Percentiles rank a stretch among this genome's conserved stretches.
Conservation (phyloP, 2,797 vertebrate genomes). For the Varecia variegata region DNA sequence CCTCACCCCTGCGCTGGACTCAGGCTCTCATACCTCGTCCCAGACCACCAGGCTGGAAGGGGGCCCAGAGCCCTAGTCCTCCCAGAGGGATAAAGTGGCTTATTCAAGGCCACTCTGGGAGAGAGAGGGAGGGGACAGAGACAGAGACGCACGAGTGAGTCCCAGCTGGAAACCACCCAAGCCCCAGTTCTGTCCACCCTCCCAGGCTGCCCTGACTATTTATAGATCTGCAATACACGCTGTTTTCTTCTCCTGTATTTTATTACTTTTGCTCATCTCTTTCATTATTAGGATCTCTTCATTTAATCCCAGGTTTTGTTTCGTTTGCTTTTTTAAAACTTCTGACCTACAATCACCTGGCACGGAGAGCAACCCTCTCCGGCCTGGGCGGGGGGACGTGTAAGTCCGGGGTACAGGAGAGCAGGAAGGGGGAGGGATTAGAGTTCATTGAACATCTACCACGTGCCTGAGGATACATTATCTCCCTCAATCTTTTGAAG, state of each 20-base stretch:
- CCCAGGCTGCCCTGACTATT: background rate
- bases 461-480: background rate
- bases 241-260: background rate
- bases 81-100: background rate
- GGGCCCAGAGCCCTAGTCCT: background rate
- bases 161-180: background rate
- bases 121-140: too few relatives aligned
- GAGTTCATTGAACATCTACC: background rate
- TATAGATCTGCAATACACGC: background rate
- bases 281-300: background rate
- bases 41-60: background rate
- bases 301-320: background rate
- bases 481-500: background rate
- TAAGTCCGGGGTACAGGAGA: too few relatives aligned
- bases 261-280: background rate
- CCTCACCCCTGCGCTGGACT: background rate
- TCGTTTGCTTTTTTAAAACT: background rate
- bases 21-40: background rate
- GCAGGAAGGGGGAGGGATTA: background rate
- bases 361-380: background rate
- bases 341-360: background rate
- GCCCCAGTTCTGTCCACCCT: background rate
- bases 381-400: background rate
- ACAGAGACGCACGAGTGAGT: background rate
- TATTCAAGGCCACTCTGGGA: background rate